Base-by-base conservation (phyloP, 2,888 invertebrate species). In the Drosophila eohydei region DNA sequence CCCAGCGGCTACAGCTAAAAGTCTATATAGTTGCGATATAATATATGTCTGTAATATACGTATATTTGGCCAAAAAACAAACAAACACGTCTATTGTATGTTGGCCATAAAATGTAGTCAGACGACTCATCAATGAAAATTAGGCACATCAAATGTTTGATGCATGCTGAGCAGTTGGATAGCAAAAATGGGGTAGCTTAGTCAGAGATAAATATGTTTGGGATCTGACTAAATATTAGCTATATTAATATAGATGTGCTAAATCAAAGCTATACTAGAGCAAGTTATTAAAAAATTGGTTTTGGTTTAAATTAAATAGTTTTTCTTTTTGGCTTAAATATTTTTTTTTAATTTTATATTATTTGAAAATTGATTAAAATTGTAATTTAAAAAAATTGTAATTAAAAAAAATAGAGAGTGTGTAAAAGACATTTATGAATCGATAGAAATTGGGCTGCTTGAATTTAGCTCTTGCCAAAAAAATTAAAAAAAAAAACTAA, bases 41-140 rank as follows among this genome's bases (percentile, higher is more conserved):
- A 51, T 51, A 51, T 51, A 51, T 50, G 32, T 11, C 26, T 48
- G 4, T 14, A 16, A 52, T 16, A 21, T 67, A 40, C 55, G 32
- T 60, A 62, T 63, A 64, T 70, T 56, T 57, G 26, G 57, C 56
- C 51, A 54, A 38, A 58, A 44, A 28, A 51, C 59, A 70, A 71
- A 71, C 71, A 80, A 68, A 56, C 67, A 28, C n/a, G 59, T 56
- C 65, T 57, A 60, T 60, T 70, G 65, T 62, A 65, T 72, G 70
- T 58, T 61, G 59, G 60, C 32, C 56, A 71, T 46, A 40, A 48
- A 62, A 57, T 28, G 34, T 46, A 48, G 52, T 40, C 48, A 21
- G 26, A 50, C 55, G 28, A 12, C 26, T 11, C 26, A 51, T 16
- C 32, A 36, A 71, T 36, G 30, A 51, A 21, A 70, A 78, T 74